These are phyloP conservation scores for Smutsia gigantea DNA, from an alignment of 2,797 vertebrate species.

Conservation along the genomic window DNA sequence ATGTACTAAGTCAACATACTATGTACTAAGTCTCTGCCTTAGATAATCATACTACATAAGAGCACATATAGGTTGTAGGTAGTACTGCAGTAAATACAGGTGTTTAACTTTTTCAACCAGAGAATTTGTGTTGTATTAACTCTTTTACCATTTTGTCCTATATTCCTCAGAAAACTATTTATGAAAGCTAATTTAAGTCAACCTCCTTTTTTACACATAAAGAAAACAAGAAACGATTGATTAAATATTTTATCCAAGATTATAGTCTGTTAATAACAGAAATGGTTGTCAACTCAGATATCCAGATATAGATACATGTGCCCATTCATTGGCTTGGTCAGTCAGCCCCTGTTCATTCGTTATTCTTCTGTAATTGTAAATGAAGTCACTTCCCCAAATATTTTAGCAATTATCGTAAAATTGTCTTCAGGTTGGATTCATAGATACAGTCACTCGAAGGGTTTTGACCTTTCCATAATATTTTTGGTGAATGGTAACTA, in stretches of 20 bases:
- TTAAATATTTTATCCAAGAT: slow-evolving; percentile 1
- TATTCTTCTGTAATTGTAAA: neutral
- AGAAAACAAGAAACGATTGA: neutral
- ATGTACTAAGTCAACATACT: too few species aligned
- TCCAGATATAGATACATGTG: neutral
- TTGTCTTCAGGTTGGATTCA: neutral
- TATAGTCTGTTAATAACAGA: neutral
- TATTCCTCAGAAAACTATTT: neutral
- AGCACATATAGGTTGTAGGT: neutral
- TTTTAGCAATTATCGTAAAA: neutral
- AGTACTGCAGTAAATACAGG: neutral
- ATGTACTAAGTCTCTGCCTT: neutral
- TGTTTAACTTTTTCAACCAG: neutral
- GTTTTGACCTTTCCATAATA: neutral
- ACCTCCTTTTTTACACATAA: neutral
- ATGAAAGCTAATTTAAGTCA: neutral
- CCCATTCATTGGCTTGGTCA: neutral
- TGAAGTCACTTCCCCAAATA: slow-evolving; percentile 2
- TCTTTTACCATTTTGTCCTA: neutral
- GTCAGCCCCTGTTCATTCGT: neutral
- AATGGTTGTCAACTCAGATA: neutral
- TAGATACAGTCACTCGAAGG: neutral
- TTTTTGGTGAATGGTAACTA: neutral
- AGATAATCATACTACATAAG: neutral
- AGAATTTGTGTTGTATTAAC: neutral